Percentiles rank a stretch among this genome's conserved stretches.
phyloP scores from a whole-genome alignment of 2,888 invertebrate species.

The Mythimna lalbum region DNA sequence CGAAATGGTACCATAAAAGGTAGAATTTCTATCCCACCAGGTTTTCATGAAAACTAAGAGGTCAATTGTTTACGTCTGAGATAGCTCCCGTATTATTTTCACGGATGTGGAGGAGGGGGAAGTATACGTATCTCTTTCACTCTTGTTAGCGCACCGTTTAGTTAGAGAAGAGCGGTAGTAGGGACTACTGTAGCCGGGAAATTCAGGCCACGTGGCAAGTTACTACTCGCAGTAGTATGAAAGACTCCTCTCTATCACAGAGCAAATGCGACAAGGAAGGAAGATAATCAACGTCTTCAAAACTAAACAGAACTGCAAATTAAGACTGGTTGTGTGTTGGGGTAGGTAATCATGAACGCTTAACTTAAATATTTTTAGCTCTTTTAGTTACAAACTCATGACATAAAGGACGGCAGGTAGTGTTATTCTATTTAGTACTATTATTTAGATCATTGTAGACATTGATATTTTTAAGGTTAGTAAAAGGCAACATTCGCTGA shows the following conservation, averaged over 20 bases:
- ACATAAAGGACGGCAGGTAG: neutral
- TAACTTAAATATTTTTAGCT: neutral
- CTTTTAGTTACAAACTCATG: neutral
- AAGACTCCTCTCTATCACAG: neutral
- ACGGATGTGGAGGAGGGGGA: neutral
- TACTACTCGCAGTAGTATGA: neutral
- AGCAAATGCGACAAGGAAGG: neutral
- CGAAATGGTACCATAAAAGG: conserved; percentile 16
- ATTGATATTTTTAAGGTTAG: neutral
- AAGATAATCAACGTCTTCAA: neutral
- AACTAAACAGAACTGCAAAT: neutral
- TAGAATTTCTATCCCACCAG: conserved; percentile 23
- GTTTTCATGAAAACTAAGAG: conserved; percentile 11
- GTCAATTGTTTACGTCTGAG: neutral
- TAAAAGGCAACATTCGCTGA: conserved; percentile 13
- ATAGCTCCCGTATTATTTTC: neutral
- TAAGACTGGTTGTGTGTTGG: neutral
- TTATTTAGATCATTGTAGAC: too few species aligned
- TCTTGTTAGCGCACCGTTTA: conserved; percentile 1
- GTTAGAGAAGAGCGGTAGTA: neutral
- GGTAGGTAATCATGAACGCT: conserved; percentile 3
- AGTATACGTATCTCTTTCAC: conserved; percentile 31
- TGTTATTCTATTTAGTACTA: too few species aligned
- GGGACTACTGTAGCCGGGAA: neutral
- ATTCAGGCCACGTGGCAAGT: neutral